Percentiles rank a stretch among this genome's conserved stretches.
Conservation (phyloP, 2,113 vertebrate species). For the Xyliphius kryptos region DNA sequence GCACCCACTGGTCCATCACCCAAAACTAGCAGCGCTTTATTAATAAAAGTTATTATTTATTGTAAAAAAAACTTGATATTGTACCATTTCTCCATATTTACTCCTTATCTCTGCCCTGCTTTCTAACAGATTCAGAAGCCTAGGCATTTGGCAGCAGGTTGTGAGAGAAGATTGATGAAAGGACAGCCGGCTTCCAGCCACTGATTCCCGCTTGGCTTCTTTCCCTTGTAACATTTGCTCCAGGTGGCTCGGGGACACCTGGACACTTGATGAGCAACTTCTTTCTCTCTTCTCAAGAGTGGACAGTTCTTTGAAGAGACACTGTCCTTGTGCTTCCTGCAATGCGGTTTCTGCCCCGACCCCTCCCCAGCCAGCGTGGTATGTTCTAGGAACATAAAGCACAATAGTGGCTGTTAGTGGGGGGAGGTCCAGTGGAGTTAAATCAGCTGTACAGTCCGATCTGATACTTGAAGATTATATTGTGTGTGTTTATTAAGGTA, state of each 20-base stretch:
- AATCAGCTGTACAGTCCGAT: constrained; percentile 71
- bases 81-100: too few species aligned
- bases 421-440: constrained; percentile 57
- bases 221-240: constrained; percentile 1
- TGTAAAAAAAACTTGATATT: too few species aligned
- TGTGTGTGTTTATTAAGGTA: constrained; percentile 65
- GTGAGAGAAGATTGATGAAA: constrained; percentile 37
- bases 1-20: too few species aligned
- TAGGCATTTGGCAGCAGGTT: constrained; percentile 61
- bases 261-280: constrained; percentile 27
- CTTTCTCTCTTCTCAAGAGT: not conserved
- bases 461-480: constrained; percentile 79
- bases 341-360: constrained; percentile 54
- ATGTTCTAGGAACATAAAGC: constrained; percentile 56
- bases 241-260: constrained; percentile 14
- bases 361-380: constrained; percentile 55
- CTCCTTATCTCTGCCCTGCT: not conserved
- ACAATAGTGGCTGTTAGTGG: constrained; percentile 39
- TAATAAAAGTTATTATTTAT: too few species aligned
- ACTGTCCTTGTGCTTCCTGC: constrained; percentile 32
- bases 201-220: constrained; percentile 23
- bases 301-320: constrained; percentile 11
- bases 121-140: constrained; percentile 71
- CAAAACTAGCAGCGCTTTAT: too few species aligned
- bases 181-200: constrained; percentile 19